Percentiles rank a stretch among this genome's conserved stretches.
Evolutionary conservation across 2,888 invertebrate species (phyloP).

Genomic region (Agrochola lota): DNA sequence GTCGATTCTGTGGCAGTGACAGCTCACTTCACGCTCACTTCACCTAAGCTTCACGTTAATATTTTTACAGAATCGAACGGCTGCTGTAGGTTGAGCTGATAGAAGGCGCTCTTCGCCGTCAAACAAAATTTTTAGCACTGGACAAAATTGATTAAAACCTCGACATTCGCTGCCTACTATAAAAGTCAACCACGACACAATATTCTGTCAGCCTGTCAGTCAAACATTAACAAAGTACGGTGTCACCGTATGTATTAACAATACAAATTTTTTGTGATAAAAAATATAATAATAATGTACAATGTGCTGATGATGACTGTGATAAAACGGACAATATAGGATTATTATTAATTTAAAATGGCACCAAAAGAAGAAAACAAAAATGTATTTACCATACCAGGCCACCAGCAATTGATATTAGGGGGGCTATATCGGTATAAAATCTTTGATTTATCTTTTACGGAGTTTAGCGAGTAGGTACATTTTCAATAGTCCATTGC

Average conservation of each 20-base stretch:
- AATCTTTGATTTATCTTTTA: not conserved
- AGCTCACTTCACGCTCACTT: too few species aligned
- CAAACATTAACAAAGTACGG: slow-evolving; percentile 12
- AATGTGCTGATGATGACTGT: slow-evolving; percentile 32
- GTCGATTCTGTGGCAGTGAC: too few species aligned
- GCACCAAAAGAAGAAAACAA: not conserved
- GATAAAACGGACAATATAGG: slow-evolving; percentile 23
- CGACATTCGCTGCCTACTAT: not conserved
- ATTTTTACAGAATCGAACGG: too few species aligned
- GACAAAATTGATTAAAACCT: slow-evolving; percentile 31
- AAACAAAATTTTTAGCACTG: not conserved
- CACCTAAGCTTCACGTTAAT: too few species aligned
- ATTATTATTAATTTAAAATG: slow-evolving; percentile 23
- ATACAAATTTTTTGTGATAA: slow-evolving; percentile 28
- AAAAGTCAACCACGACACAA: slow-evolving; percentile 20
- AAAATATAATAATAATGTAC: slow-evolving; percentile 16
- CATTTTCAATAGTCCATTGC: not conserved
- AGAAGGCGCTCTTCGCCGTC: not conserved
- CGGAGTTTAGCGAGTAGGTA: slow-evolving; percentile 16
- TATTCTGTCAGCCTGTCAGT: slow-evolving; percentile 13
- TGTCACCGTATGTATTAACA: not conserved
- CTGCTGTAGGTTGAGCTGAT: too few species aligned
- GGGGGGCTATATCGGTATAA: slow-evolving; percentile 49
- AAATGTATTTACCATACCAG: not conserved
- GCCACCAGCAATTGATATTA: slow-evolving; percentile 32